Evolutionary conservation across 2,888 invertebrate species (phyloP).

Genomic region (Cosmia trapezina): DNA sequence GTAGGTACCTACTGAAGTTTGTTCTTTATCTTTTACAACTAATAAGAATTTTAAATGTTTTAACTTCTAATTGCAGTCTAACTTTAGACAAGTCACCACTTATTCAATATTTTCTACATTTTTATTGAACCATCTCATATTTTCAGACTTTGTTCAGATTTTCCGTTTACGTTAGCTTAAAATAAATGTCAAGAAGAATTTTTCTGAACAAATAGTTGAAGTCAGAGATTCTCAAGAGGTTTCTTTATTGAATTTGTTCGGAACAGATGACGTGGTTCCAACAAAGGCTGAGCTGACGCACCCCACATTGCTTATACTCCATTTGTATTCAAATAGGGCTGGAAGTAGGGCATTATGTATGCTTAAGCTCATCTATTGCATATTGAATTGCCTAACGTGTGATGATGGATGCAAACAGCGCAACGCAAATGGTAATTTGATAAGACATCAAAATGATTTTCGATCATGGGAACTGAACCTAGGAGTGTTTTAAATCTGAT

Average conservation of each 20-base stretch:
- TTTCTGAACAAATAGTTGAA: constrained; percentile 23
- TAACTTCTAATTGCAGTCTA: neutral
- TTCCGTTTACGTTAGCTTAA: constrained; percentile 7
- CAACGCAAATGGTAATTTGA: neutral
- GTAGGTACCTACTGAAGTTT: constrained; percentile 1
- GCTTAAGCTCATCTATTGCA: constrained; percentile 15
- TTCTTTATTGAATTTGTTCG: constrained; percentile 25
- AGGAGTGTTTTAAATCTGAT: neutral
- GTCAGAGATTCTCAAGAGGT: constrained; percentile 11
- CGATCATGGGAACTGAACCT: neutral
- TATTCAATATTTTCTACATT: neutral
- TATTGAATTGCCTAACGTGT: constrained; percentile 9
- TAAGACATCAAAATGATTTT: neutral
- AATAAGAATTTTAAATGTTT: neutral
- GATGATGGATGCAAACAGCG: constrained; percentile 3
- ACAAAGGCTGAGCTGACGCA: constrained; percentile 41
- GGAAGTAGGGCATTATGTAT: constrained; percentile 32
- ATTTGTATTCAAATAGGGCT: constrained; percentile 53
- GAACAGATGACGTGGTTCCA: constrained; percentile 17
- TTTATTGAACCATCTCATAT: neutral
- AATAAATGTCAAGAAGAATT: constrained; percentile 15
- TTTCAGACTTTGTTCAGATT: neutral
- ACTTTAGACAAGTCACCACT: neutral
- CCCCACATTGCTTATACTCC: constrained; percentile 24
- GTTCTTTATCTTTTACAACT: neutral